phyloP scores from a whole-genome alignment of 1,140 invertebrate genomes.

The Anastrepha obliqua region DNA sequence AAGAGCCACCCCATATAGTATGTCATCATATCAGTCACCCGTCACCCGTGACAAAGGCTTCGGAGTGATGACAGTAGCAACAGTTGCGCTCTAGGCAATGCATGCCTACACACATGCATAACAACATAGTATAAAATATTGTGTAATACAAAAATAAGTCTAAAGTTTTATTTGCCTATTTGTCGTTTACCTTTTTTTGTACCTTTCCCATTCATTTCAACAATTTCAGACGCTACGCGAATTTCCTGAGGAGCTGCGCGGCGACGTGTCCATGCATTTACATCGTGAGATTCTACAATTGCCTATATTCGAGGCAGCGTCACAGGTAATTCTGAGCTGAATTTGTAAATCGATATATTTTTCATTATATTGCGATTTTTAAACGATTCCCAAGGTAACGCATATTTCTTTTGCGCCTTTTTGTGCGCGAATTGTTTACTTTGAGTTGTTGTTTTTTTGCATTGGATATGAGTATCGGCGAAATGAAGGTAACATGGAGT shows the following conservation, averaged over 20 bases:
- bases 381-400: neutral
- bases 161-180: neutral
- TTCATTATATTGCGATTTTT: conserved; percentile 1
- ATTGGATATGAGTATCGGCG: neutral
- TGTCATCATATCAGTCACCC: neutral
- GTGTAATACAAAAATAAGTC: neutral
- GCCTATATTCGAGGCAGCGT: conserved; percentile 94
- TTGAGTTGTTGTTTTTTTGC: too few relatives aligned
- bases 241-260: conserved; percentile 95
- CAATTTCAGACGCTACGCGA: conserved; percentile 90
- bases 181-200: neutral
- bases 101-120: neutral
- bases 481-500: neutral
- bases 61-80: neutral
- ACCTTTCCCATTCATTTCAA: neutral
- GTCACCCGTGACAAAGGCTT: neutral
- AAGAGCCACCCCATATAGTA: neutral
- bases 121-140: neutral
- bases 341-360: conserved; percentile 30
- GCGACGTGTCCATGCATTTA: conserved; percentile 96
- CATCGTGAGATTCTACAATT: conserved; percentile 95
- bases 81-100: neutral
- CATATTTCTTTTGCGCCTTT: too few relatives aligned
- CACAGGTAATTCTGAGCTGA: conserved; percentile 73
- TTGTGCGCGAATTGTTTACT: too few relatives aligned